These are phyloP conservation scores for Dusona sp. DNA, from an alignment of 2,888 invertebrate species.

Conservation along the genomic window DNA sequence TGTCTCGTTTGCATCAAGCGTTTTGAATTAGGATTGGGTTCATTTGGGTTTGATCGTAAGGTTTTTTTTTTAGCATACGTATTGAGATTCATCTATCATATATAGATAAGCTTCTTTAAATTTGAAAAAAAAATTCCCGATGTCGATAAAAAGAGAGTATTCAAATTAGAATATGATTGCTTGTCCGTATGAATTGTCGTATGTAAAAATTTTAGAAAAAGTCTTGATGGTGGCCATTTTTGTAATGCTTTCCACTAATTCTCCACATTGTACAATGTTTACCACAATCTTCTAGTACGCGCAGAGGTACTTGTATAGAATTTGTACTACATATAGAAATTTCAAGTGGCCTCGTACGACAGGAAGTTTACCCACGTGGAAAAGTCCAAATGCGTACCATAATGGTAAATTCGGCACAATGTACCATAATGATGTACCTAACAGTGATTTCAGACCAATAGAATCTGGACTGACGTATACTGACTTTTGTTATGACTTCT, in stretches of 20 bases:
- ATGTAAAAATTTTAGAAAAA: neutral
- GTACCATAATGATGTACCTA: neutral
- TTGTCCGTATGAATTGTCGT: neutral
- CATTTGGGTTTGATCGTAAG: neutral
- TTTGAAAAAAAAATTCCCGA: neutral
- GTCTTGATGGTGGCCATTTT: neutral
- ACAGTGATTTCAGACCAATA: neutral
- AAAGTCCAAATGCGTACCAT: slow-evolving; percentile 1
- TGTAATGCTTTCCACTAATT: neutral
- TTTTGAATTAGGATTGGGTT: neutral
- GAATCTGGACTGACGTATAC: neutral
- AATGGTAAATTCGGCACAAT: neutral
- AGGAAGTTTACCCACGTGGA: neutral
- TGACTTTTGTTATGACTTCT: slow-evolving; percentile 13
- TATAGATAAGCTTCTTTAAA: neutral
- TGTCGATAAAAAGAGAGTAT: neutral
- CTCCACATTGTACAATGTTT: neutral
- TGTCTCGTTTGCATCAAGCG: neutral
- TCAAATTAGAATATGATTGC: neutral
- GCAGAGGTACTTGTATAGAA: neutral
- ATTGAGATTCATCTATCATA: neutral
- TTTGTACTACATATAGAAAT: neutral
- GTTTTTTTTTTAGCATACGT: neutral
- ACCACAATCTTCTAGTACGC: neutral
- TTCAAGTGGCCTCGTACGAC: neutral